Percentiles rank a stretch among this genome's conserved stretches.
phyloP scores from a whole-genome alignment of 2,113 vertebrate species.

The Callaeas wilsoni region DNA sequence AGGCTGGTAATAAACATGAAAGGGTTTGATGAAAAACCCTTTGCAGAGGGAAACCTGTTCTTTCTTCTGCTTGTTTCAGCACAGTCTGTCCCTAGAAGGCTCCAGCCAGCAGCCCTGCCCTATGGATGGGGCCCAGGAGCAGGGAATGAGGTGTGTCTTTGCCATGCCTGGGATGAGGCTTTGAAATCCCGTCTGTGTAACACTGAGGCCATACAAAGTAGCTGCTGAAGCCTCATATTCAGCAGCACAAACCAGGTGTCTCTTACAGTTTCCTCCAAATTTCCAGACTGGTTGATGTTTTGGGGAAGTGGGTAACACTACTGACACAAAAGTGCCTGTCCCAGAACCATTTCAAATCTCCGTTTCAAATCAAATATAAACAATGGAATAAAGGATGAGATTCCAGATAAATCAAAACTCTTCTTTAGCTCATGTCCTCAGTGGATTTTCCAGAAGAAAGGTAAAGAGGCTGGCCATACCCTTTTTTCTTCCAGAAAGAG shows the following conservation, averaged over 20 bases:
- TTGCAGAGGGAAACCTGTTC: neutral
- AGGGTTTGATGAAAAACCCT: neutral
- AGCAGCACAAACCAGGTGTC: neutral
- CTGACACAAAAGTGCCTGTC: neutral
- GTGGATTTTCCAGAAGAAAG: neutral
- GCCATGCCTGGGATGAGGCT: neutral
- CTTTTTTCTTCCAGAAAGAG: neutral
- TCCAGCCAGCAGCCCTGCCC: conserved; percentile 41
- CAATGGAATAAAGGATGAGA: neutral
- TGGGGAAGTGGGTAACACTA: neutral
- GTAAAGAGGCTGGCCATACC: neutral
- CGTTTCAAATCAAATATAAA: neutral
- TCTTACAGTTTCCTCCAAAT: neutral
- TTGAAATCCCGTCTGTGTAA: neutral
- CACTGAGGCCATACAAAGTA: neutral
- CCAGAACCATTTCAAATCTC: neutral
- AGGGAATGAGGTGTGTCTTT: neutral
- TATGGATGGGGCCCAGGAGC: neutral
- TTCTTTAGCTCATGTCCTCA: neutral
- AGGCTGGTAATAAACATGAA: conserved; percentile 13
- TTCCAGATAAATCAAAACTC: neutral
- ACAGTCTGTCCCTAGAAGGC: conserved; percentile 12
- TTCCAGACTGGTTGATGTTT: neutral
- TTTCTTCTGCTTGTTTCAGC: conserved; percentile 23
- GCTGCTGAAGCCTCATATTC: neutral